Evolutionary conservation across 2,797 vertebrate species (phyloP).

Genomic region (Glyptemys insculpta): DNA sequence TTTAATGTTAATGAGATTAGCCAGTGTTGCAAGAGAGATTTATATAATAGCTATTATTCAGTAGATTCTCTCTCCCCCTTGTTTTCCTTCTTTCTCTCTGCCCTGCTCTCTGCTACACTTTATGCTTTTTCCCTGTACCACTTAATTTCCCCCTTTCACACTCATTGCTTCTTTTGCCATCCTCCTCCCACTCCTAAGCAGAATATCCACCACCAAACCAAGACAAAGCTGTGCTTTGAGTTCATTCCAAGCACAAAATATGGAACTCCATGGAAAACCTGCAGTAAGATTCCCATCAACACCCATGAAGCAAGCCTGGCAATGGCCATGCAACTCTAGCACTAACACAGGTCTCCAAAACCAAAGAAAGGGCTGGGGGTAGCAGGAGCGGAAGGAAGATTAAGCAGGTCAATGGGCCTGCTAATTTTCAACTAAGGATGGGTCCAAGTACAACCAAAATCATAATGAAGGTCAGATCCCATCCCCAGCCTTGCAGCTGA

Average conservation of each 20-base stretch:
- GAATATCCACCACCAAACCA: not conserved
- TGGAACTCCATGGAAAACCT: not conserved
- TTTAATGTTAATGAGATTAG: not conserved
- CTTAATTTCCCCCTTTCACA: not conserved
- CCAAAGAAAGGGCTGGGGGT: not conserved
- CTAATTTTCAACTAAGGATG: not conserved
- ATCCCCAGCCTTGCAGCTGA: not conserved
- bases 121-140: not conserved
- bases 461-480: not conserved
- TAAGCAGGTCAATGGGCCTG: not conserved
- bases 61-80: not conserved
- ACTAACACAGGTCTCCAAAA: not conserved
- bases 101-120: not conserved
- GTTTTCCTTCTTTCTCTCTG: not conserved
- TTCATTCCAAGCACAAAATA: not conserved
- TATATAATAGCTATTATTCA: not conserved
- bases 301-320: not conserved
- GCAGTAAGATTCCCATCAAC: rapidly evolving
- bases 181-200: not conserved
- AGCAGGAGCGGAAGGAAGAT: not conserved
- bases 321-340: rapidly evolving
- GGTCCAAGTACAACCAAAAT: not conserved
- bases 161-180: too few species aligned
- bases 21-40: not conserved
- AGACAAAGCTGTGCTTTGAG: not conserved